These are phyloP conservation scores for Aspidapion aeneum DNA, from an alignment of 2,888 invertebrate genomes.

Conservation along the genomic window DNA sequence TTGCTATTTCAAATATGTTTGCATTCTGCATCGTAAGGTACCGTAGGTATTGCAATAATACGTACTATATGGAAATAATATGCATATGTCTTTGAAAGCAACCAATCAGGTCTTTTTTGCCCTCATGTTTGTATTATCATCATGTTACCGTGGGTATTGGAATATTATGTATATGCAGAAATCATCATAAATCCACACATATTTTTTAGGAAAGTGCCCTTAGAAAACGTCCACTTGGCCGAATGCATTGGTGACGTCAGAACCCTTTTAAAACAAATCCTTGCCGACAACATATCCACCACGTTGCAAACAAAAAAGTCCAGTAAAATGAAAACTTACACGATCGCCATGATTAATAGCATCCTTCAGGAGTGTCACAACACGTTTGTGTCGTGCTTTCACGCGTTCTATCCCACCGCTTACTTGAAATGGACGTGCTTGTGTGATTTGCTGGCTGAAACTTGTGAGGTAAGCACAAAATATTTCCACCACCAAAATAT, in stretches of 20 bases:
- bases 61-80: no score
- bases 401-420: conserved; percentile 94
- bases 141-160: no score
- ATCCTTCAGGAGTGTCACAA: conserved; percentile 87
- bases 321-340: conserved; percentile 50
- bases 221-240: conserved; percentile 75
- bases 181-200: no score
- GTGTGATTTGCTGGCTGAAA: conserved; percentile 74
- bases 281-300: conserved; percentile 66
- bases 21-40: no score
- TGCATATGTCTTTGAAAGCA: no score
- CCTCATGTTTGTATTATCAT: no score
- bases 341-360: conserved; percentile 62
- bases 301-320: conserved; percentile 42
- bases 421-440: conserved; percentile 90
- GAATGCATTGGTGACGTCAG: conserved; percentile 85
- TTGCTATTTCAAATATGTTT: no score
- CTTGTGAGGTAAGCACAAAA: conserved; percentile 65
- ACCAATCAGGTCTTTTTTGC: no score
- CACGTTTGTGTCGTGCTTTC: conserved; percentile 89
- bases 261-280: conserved; percentile 74
- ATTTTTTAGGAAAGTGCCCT: conserved; percentile 43
- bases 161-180: no score
- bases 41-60: no score
- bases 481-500: conserved; percentile 5